phyloP scores from a whole-genome alignment of 2,888 invertebrate genomes.

The Lutraria lutraria region DNA sequence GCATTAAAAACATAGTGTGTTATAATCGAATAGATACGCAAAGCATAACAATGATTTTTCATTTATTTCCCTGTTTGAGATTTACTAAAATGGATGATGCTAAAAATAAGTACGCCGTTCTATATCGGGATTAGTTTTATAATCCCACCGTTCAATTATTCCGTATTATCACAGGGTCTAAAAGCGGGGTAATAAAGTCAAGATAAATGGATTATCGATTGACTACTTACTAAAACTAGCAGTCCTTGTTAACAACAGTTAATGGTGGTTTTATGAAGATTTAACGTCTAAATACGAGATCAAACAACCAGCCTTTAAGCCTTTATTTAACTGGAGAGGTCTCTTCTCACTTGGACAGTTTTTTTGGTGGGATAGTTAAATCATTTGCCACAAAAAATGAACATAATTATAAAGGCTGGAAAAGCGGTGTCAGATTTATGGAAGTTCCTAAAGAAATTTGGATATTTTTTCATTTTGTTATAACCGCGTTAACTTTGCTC shows the following conservation, averaged over 20 bases:
- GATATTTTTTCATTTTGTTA: no score
- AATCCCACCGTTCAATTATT: conserved; percentile 2
- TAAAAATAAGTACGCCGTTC: conserved; percentile 14
- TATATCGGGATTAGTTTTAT: conserved; percentile 19
- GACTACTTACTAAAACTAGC: conserved; percentile 9
- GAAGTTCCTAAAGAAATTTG: no score
- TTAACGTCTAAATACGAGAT: conserved; percentile 17
- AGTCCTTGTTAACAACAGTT: conserved; percentile 16
- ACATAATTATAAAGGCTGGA: neutral
- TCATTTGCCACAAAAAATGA: neutral
- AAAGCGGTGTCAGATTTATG: neutral
- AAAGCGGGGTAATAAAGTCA: conserved; percentile 20
- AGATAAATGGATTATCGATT: conserved; percentile 27
- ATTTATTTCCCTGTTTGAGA: neutral
- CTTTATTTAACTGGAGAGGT: neutral
- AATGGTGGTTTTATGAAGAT: neutral
- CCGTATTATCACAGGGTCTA: conserved; percentile 5
- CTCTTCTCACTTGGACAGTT: neutral
- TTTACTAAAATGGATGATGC: neutral
- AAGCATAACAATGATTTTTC: neutral
- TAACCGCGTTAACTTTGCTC: no score
- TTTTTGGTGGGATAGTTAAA: neutral
- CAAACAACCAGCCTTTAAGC: neutral
- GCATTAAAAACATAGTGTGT: neutral
- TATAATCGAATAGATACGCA: conserved; percentile 10